Evolutionary conservation across 1,140 invertebrate genomes (phyloP), one percentile per base, ranked within the genome.

Genomic region (Lepidostoma basale): DNA sequence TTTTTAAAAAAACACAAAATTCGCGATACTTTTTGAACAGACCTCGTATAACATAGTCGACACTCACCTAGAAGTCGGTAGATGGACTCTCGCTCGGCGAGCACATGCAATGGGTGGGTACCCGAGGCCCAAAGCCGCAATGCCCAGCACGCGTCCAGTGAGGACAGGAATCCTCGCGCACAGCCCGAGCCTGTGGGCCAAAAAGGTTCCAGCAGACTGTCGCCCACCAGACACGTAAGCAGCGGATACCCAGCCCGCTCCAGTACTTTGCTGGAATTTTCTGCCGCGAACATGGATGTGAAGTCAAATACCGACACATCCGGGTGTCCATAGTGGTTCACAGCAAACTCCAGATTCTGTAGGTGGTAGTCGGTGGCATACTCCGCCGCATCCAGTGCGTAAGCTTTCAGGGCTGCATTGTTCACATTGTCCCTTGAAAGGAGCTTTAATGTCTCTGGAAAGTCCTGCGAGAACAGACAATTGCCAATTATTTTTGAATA

Each of bases 301-400:
- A 99, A 99, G 81, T 99, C 98, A 82, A 99, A 99, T 89, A 99
- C 96, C n/a, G 97, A 96, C 0, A 99, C 94, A 82, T 99, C 98
- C 1, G 96, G 92, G 78, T 98, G 93, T 1, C 96, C 95, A 78
- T 97, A 98, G 81, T 98, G 96, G 84, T 99, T 99, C 0, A 98
- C 92, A 1, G 98, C 97, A 83, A 98, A 99, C 77, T 98, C 95
- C 65, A 95, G 83, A 69, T 92, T 85, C 28, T 93, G 91, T 81
- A 99, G 88, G 77, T 93, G 88, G 77, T 95, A 92, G 77, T 95
- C 89, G 0, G 98, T 99, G 3, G 96, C 96, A 83, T 98, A 98
- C 76, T 97, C 89, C 0, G 98, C 98, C 0, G 97, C 98, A 80
- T 99, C 95, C 52, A 90, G 85, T 0, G 97, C 97, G 82, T 98